These are phyloP conservation scores for Acomys russatus DNA, from an alignment of 2,797 vertebrate species.

Conservation along the genomic window DNA sequence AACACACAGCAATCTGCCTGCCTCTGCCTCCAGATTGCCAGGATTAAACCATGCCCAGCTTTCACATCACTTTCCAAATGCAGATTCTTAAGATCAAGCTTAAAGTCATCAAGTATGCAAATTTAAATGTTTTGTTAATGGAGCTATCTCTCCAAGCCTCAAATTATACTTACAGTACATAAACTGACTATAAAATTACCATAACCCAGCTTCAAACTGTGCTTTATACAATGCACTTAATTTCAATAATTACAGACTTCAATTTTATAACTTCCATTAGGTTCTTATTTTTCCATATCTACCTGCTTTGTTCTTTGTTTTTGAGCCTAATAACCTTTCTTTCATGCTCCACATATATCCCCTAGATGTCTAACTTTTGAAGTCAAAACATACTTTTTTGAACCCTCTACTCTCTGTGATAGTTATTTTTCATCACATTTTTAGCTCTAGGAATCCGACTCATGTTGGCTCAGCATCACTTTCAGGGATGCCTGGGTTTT, in stretches of 20 bases:
- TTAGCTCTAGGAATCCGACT: background rate
- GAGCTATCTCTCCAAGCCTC: background rate
- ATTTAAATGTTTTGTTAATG: background rate
- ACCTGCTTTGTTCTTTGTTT: constrained; percentile 21
- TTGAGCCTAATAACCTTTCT: background rate
- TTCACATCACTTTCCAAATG: background rate
- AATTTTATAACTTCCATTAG: background rate
- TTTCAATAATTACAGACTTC: background rate
- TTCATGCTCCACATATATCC: background rate
- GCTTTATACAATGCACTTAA: background rate
- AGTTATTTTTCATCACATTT: background rate
- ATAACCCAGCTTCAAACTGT: background rate
- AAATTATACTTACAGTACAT: background rate
- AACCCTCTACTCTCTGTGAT: background rate
- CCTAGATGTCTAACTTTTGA: background rate
- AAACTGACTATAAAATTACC: background rate
- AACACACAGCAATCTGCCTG: no score
- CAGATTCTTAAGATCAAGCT: background rate
- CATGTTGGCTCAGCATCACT: background rate
- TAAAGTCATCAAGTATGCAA: background rate
- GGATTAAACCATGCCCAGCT: no score
- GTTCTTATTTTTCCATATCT: background rate
- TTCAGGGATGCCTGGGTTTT: background rate
- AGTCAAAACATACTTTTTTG: background rate
- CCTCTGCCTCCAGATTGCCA: no score